Evolutionary conservation across 2,888 invertebrate species (phyloP).

Genomic region (Leucania comma): DNA sequence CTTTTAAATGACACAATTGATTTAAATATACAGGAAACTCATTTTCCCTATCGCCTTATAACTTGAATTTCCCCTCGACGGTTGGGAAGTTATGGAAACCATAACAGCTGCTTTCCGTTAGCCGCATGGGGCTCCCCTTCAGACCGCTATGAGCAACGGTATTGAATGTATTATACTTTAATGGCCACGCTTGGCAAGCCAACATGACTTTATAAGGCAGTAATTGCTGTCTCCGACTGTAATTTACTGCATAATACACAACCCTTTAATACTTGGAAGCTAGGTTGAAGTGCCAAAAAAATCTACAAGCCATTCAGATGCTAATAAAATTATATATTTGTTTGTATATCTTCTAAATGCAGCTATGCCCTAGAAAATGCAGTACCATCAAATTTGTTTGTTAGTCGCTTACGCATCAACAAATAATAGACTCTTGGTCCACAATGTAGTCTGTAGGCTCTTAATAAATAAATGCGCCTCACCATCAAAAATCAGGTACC

Average conservation of each 20-base stretch:
- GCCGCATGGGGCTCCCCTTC: conserved; percentile 2
- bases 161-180: conserved; percentile 30
- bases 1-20: neutral
- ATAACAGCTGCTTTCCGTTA: conserved; percentile 36
- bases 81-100: conserved; percentile 6
- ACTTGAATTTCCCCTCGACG: conserved; percentile 4
- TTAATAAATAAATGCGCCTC: too few species aligned
- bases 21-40: neutral
- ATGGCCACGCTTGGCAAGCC: conserved; percentile 17
- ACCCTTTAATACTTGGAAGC: neutral
- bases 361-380: neutral
- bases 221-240: neutral
- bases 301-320: too few species aligned
- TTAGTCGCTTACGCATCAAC: neutral
- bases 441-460: too few species aligned
- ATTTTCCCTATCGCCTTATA: neutral
- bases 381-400: neutral
- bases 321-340: neutral
- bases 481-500: too few species aligned
- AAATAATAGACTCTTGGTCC: neutral
- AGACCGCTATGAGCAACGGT: conserved; percentile 20
- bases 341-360: neutral
- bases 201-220: conserved; percentile 11
- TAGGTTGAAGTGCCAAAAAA: too few species aligned
- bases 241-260: neutral